Conservation (phyloP, 92 coral and sea anemone genomes). For the Zoanthus solanderi region DNA sequence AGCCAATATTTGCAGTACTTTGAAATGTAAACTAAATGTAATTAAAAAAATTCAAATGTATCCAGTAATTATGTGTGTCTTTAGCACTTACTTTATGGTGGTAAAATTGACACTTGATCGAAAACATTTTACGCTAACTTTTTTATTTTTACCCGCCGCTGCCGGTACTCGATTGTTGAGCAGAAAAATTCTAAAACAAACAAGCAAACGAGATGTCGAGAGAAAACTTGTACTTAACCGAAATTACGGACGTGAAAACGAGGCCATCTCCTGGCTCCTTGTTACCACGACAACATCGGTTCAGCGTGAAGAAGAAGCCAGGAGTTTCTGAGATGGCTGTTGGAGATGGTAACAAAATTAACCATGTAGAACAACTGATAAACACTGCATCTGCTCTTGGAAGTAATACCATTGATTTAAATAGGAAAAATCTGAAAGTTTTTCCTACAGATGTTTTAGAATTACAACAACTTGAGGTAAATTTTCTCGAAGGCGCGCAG, state of each 20-base stretch:
- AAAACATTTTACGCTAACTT: no score
- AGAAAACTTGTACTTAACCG: neutral
- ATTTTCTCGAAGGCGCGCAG: neutral
- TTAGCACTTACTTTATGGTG: no score
- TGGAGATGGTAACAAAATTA: slow-evolving; percentile 61
- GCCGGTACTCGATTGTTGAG: no score
- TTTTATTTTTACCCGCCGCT: no score
- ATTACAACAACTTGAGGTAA: slow-evolving; percentile 89
- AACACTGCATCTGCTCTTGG: slow-evolving; percentile 89
- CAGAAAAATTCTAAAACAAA: no score
- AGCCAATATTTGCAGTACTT: no score
- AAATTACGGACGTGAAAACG: neutral
- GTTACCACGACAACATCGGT: slow-evolving; percentile 28
- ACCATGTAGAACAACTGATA: slow-evolving; percentile 84
- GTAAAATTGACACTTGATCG: no score
- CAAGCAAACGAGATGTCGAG: no score
- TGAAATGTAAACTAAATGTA: no score
- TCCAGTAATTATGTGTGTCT: no score
- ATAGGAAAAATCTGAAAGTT: slow-evolving; percentile 79
- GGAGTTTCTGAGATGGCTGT: slow-evolving; percentile 89
- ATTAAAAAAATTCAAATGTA: no score
- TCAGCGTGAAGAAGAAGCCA: neutral
- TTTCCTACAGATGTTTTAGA: slow-evolving; percentile 84
- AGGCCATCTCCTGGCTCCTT: slow-evolving; percentile 7
- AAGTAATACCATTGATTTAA: slow-evolving; percentile 87